Evolutionary conservation across 2,888 invertebrate genomes (phyloP).

Genomic region (Tortrix viridana): DNA sequence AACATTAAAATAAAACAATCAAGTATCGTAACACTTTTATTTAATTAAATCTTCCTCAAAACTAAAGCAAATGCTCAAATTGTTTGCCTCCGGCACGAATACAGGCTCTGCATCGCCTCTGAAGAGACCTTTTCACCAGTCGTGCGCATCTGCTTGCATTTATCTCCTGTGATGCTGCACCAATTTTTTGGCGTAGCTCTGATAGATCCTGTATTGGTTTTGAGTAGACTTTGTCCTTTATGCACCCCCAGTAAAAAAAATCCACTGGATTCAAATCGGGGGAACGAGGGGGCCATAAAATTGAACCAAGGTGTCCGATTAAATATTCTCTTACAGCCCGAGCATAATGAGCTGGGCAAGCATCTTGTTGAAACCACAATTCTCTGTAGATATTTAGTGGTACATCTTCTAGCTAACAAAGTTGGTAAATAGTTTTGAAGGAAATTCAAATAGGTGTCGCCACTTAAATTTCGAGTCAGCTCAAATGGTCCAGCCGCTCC

Average conservation of each 20-base stretch:
- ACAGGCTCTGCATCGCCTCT: too few species aligned
- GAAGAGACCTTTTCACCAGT: background rate
- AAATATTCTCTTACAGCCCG: background rate
- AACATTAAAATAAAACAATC: too few species aligned
- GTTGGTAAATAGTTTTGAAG: slow-evolving; percentile 31
- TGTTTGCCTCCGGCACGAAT: too few species aligned
- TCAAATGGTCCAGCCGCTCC: slow-evolving; percentile 12
- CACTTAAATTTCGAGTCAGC: slow-evolving; percentile 38
- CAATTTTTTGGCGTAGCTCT: background rate
- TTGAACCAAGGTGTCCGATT: background rate
- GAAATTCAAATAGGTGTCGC: slow-evolving; percentile 37
- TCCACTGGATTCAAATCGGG: background rate
- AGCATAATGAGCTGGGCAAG: slow-evolving; percentile 9
- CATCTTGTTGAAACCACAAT: slow-evolving; percentile 19
- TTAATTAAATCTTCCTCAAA: background rate
- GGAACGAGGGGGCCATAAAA: slow-evolving; percentile 1
- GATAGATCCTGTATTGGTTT: slow-evolving; percentile 1
- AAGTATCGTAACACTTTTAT: background rate
- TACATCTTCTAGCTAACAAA: slow-evolving; percentile 32
- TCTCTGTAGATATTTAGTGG: background rate
- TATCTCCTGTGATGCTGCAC: too few species aligned
- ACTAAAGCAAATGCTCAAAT: too few species aligned
- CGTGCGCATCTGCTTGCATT: background rate
- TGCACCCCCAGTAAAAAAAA: slow-evolving; percentile 1
- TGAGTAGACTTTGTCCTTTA: slow-evolving; percentile 2